Evolutionary conservation across 2,888 invertebrate genomes (phyloP), one percentile per base, ranked within the genome.

Genomic region (Trichacis sp.): DNA sequence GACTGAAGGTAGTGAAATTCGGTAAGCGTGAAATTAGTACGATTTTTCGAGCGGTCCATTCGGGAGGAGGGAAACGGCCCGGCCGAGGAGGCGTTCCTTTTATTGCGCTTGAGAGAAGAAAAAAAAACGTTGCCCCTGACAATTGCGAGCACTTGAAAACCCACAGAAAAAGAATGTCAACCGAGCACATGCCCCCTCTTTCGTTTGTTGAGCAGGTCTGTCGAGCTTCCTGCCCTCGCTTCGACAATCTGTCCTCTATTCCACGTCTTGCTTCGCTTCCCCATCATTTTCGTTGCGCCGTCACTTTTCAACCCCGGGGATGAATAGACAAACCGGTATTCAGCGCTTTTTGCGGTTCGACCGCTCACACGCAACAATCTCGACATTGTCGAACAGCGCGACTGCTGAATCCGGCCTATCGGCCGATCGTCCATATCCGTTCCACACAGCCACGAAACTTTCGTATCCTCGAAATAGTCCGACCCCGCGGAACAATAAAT

Each of bases 311-410:
- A 29, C 45, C 33, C 30, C 51, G 38, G 46, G 40, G 47, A 42
- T 65, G 19, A 65, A 65, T 65, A 58, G 65, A 57, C 61, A 54
- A 61, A 61, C 60, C 60, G 60, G 65, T 58, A 67, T 71, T 71
- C 71, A 71, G 56, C 61, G 64, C 56, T 68, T 64, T 67, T 63
- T 59, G 66, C 72, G 71, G 72, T 73, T 73, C 69, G 72, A 73
- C 75, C 73, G 71, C 61, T 69, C 68, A 68, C 70, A 63, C 52
- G 56, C 53, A 64, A 71, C 72, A 71, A 75, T 76, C 75, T 73
- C 68, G 73, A 69, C 70, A 70, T 74, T 75, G 76, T 77, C 75
- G 76, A 76, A 76, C 70, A 68, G 72, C 73, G 67, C 75, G 75
- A 76, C 76, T 77, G 71, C 74, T 73, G 74, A 76, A 77, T 76